phyloP scores from a whole-genome alignment of 1,140 invertebrate genomes.

The Cheumatopsyche charites region DNA sequence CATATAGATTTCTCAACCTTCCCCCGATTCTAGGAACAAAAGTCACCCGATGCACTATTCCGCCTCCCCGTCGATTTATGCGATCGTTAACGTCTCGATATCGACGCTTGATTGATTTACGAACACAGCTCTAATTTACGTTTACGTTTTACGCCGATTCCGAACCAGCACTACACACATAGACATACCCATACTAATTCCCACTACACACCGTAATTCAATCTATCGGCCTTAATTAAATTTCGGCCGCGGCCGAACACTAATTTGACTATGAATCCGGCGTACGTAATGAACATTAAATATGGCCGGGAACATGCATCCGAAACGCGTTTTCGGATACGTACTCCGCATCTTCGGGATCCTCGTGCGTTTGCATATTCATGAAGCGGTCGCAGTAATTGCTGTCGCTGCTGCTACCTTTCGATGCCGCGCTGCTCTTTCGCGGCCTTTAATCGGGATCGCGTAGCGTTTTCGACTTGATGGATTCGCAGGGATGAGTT shows the following conservation, averaged over 20 bases:
- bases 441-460: not conserved
- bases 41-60: too few species aligned
- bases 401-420: not conserved
- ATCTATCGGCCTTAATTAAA: conserved; percentile 26
- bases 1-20: too few species aligned
- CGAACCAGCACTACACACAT: too few species aligned
- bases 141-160: not conserved
- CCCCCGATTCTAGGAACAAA: too few species aligned
- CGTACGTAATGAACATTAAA: conserved; percentile 23
- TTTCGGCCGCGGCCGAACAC: conserved; percentile 15
- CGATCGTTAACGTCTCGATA: conserved; percentile 8
- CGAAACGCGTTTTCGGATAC: conserved; percentile 22
- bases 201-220: not conserved
- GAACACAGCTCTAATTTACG: not conserved
- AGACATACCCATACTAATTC: too few species aligned
- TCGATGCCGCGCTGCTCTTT: conserved; percentile 14
- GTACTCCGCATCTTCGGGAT: not conserved
- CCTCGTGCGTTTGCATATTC: conserved; percentile 20
- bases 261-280: conserved; percentile 24
- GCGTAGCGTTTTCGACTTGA: too few species aligned
- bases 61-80: too few species aligned
- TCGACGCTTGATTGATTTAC: conserved; percentile 1
- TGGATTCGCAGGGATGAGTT: too few species aligned
- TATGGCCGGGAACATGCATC: conserved; percentile 21
- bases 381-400: conserved; percentile 7